Evolutionary conservation across 2,888 invertebrate species (phyloP), one percentile per base, ranked within the genome.

Genomic region (Coleophora flavipennella): DNA sequence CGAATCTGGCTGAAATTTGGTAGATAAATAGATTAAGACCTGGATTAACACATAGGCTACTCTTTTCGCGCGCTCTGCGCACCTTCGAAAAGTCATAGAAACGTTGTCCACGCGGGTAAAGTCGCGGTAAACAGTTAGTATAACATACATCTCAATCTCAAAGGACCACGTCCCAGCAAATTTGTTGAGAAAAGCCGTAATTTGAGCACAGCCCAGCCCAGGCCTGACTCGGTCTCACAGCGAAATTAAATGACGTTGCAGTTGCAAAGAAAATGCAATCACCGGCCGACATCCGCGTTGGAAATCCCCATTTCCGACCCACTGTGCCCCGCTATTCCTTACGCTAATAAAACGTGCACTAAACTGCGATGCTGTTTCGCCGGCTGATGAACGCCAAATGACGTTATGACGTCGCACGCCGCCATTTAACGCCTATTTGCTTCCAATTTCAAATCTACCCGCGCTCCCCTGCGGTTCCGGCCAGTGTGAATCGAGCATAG

Each of bases 391-490:
- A 78, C 80, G 79, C 70, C 76, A 83, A 84, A 84, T 79, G 78
- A 78, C 67, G 83, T 84, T 84, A 83, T 81, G 77, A 80, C 78
- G 79, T 74, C 77, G 78, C 75, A 74, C 80, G 85, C 81, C 85
- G 86, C 87, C 86, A 88, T 88, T 88, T 88, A 87, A 87, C 87
- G 88, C 88, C 87, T 87, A 88, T 88, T 87, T 88, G 88, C 80
- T 78, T 86, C 84, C 86, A 85, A 84, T 81, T 78, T 83, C 86
- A 85, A 87, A 86, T 84, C 75, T 80, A 65, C 64, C 43, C 77
- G 84, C 81, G 77, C 77, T 74, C 80, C 81, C 70, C 74, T 67
- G 70, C 66, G 69, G 70, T 73, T 75, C 75, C 76, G 76, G 76
- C 65, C 80, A 76, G 67, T 63, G 64, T 69, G 77, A 81, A 70